Conservation (phyloP, 1,140 invertebrate species). For the Musca vetustissima region DNA sequence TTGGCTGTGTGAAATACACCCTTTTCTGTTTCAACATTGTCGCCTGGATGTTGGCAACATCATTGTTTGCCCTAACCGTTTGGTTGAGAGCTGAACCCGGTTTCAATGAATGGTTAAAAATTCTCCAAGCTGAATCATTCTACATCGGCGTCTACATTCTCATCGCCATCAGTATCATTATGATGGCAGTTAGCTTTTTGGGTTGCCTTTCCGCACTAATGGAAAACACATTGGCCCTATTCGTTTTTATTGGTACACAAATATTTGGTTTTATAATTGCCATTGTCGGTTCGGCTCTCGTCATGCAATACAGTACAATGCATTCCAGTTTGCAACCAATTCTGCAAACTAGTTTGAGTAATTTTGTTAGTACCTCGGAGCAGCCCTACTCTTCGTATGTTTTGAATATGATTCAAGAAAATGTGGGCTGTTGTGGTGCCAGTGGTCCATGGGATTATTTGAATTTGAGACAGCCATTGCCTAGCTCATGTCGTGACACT, state of each 20-base stretch:
- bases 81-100: constrained; percentile 79
- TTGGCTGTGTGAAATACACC: constrained; percentile 70
- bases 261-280: constrained; percentile 70
- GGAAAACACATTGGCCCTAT: constrained; percentile 65
- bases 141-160: constrained; percentile 82
- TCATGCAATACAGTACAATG: constrained; percentile 77
- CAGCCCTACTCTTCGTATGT: constrained; percentile 67
- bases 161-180: constrained; percentile 67
- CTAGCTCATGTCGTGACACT: constrained; percentile 78
- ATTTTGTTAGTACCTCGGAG: constrained; percentile 65
- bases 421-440: constrained; percentile 85
- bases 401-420: constrained; percentile 80
- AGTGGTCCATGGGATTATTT: constrained; percentile 80
- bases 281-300: constrained; percentile 72
- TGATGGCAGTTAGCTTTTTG: constrained; percentile 73
- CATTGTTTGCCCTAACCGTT: constrained; percentile 74
- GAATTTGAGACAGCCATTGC: constrained; percentile 71
- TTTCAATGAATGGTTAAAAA: constrained; percentile 77
- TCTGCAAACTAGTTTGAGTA: constrained; percentile 68
- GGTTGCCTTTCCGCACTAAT: constrained; percentile 74
- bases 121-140: constrained; percentile 71
- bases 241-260: constrained; percentile 68
- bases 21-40: constrained; percentile 72
- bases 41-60: constrained; percentile 71
- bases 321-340: constrained; percentile 76